These are phyloP conservation scores for Mythimna albipuncta DNA, from an alignment of 2,888 invertebrate species.

Conservation along the genomic window DNA sequence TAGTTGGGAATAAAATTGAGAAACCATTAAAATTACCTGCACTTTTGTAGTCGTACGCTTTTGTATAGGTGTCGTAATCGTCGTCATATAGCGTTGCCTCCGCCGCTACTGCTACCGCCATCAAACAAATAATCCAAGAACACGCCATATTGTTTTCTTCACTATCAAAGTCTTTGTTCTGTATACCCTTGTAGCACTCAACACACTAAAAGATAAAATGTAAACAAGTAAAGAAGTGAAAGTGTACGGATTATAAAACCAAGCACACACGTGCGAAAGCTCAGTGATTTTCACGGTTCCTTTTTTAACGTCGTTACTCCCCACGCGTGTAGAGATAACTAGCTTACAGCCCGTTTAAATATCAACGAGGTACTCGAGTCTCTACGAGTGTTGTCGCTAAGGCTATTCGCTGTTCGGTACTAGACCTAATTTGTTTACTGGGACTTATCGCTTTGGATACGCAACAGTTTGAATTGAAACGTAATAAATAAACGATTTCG, in stretches of 20 bases:
- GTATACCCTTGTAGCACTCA: constrained; percentile 62
- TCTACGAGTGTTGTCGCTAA: constrained; percentile 20
- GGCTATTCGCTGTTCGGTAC: constrained; percentile 33
- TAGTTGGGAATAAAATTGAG: constrained; percentile 42
- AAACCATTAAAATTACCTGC: constrained; percentile 76
- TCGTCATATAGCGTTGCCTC: constrained; percentile 85
- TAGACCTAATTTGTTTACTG: constrained; percentile 42
- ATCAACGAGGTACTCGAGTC: constrained; percentile 37
- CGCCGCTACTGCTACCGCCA: constrained; percentile 73
- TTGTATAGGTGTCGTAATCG: constrained; percentile 86
- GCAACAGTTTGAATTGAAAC: constrained; percentile 18
- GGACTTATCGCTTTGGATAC: constrained; percentile 15
- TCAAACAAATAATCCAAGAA: constrained; percentile 77
- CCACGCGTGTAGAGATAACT: constrained; percentile 45
- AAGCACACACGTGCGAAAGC: constrained; percentile 28
- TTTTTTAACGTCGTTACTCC: constrained; percentile 56
- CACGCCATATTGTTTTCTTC: constrained; percentile 73
- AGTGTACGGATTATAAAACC: constrained; percentile 22
- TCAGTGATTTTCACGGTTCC: constrained; percentile 71
- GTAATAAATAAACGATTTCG: constrained; percentile 7
- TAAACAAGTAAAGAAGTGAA: constrained; percentile 9
- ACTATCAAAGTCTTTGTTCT: constrained; percentile 48
- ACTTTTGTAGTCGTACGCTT: constrained; percentile 82
- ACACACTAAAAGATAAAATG: constrained; percentile 52
- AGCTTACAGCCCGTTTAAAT: constrained; percentile 49